A percentile compares a stretch with the other conserved stretches of the same genome.
Conservation (phyloP, 1,140 invertebrate species). For the Mylabris phalerata region DNA sequence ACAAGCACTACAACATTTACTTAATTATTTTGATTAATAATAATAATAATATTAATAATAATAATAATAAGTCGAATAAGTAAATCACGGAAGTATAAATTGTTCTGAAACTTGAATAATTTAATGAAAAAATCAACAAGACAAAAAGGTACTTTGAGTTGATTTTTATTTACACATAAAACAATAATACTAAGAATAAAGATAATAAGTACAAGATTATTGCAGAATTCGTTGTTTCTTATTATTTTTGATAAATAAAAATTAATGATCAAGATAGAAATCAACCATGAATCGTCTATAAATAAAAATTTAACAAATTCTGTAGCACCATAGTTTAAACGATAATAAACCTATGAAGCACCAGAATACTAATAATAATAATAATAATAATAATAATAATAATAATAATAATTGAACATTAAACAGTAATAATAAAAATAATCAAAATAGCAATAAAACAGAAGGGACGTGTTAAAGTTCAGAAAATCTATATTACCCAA, state of each 20-base stretch:
- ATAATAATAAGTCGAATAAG: constrained; percentile 1
- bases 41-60: constrained; percentile 28
- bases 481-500: constrained; percentile 25
- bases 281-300: constrained; percentile 22
- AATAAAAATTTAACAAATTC: constrained; percentile 26
- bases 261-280: constrained; percentile 14
- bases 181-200: constrained; percentile 13
- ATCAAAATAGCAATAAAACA: not conserved
- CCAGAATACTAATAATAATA: constrained; percentile 28
- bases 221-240: constrained; percentile 30
- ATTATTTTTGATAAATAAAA: constrained; percentile 12
- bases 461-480: constrained; percentile 38
- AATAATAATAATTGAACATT: too few species aligned
- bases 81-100: too few species aligned
- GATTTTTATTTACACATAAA: constrained; percentile 28
- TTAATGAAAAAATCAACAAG: constrained; percentile 14
- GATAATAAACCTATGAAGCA: constrained; percentile 37
- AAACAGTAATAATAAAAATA: too few species aligned
- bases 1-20: constrained; percentile 16
- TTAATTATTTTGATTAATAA: constrained; percentile 13
- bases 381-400: too few species aligned
- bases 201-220: constrained; percentile 24
- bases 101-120: too few species aligned
- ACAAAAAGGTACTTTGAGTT: constrained; percentile 10
- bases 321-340: constrained; percentile 39